Percentiles rank a stretch among this genome's conserved stretches.
Evolutionary conservation across 2,113 vertebrate species (phyloP).

Genomic region (Lophochroa leadbeateri): DNA sequence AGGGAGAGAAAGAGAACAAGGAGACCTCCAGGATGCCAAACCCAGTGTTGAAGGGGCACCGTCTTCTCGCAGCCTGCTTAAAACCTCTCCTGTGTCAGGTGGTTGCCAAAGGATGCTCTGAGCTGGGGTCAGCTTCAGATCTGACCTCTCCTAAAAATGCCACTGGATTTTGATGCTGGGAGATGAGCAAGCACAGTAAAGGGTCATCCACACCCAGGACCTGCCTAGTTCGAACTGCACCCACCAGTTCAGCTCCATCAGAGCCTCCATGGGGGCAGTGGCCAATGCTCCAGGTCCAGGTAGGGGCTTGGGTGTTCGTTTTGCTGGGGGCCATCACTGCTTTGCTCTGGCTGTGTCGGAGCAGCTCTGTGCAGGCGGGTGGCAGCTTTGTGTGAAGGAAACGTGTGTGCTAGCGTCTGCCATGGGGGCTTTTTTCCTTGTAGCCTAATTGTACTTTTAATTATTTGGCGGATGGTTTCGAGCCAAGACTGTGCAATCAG

Average conservation of each 20-base stretch:
- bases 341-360: not conserved
- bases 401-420: fast-evolving
- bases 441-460: slow-evolving; percentile 13
- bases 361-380: not conserved
- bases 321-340: not conserved
- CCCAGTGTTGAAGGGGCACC: not conserved
- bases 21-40: not conserved
- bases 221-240: not conserved
- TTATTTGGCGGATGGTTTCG: not conserved
- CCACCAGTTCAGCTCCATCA: fast-evolving
- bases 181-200: not conserved
- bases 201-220: not conserved
- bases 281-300: fast-evolving
- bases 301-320: not conserved
- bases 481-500: slow-evolving; percentile 18
- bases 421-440: fast-evolving
- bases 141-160: not conserved
- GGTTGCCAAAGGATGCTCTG: not conserved
- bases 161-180: not conserved
- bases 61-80: not conserved
- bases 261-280: not conserved
- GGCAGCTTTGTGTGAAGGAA: slow-evolving; percentile 2
- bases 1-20: not conserved
- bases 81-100: not conserved
- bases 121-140: not conserved